These are phyloP conservation scores for Eunapius fragilis DNA, from an alignment of 37 sponge, comb jelly and placozoan genomes.

Conservation along the genomic window DNA sequence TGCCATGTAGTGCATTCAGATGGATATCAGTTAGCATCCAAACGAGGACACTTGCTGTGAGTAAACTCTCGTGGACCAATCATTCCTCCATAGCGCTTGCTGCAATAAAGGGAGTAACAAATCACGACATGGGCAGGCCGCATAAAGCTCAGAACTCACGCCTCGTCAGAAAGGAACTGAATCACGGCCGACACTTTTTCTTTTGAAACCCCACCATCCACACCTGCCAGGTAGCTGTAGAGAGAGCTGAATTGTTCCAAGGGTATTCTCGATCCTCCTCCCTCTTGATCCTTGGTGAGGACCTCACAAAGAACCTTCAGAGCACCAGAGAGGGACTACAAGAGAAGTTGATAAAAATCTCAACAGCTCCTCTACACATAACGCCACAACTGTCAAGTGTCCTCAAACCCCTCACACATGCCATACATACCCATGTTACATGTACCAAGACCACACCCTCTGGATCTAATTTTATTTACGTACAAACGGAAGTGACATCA, in stretches of 20 bases:
- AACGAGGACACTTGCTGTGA: slow-evolving; percentile 79
- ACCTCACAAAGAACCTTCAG: slow-evolving; percentile 83
- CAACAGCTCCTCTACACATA: neutral
- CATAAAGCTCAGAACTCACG: slow-evolving; percentile 38
- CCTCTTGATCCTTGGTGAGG: slow-evolving; percentile 82
- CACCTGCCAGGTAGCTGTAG: slow-evolving; percentile 78
- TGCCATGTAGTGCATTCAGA: neutral
- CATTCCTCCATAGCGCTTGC: slow-evolving; percentile 66
- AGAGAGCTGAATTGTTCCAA: slow-evolving; percentile 74
- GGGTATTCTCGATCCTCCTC: slow-evolving; percentile 82
- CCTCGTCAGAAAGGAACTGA: slow-evolving; percentile 72
- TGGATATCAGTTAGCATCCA: slow-evolving; percentile 30
- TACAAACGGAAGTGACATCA: no score
- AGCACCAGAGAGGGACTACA: slow-evolving; percentile 75
- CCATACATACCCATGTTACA: no score
- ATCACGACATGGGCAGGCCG: neutral
- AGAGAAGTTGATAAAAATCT: neutral
- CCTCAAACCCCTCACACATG: no score
- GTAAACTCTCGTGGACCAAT: slow-evolving; percentile 89
- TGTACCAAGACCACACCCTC: no score
- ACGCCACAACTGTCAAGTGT: no score
- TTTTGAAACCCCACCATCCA: slow-evolving; percentile 77
- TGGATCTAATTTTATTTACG: no score
- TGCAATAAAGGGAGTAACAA: neutral
- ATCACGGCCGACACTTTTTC: slow-evolving; percentile 66